phyloP scores from a whole-genome alignment of 1,140 invertebrate species.

The Drosophila ironensis region DNA sequence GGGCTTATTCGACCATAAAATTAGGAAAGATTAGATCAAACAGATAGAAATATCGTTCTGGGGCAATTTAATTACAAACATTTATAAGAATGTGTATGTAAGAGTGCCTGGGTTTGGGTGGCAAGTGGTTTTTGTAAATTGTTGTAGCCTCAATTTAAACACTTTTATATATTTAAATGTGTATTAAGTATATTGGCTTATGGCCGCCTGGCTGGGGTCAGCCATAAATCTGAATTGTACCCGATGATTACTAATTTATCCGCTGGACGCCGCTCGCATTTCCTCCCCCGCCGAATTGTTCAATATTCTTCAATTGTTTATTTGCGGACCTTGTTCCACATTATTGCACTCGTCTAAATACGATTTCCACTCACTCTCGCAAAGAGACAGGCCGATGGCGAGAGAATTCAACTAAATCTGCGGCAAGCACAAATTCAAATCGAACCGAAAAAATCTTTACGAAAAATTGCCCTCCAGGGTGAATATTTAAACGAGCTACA shows the following conservation, averaged over 20 bases:
- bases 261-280: no score
- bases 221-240: no score
- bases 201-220: no score
- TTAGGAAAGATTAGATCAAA: slow-evolving; percentile 1
- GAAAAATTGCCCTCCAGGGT: slow-evolving; percentile 67
- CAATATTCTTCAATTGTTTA: slow-evolving; percentile 44
- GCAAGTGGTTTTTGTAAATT: no score
- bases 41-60: neutral
- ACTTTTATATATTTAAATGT: no score
- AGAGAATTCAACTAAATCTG: slow-evolving; percentile 35
- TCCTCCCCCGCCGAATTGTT: neutral
- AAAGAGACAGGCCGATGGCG: neutral
- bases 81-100: neutral
- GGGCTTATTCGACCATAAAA: slow-evolving; percentile 4
- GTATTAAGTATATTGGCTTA: no score
- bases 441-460: slow-evolving; percentile 49
- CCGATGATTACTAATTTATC: no score
- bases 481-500: slow-evolving; percentile 56
- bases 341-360: slow-evolving; percentile 32
- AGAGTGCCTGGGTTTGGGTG: neutral
- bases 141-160: no score
- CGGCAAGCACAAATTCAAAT: slow-evolving; percentile 45
- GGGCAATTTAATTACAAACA: neutral
- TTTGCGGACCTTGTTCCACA: slow-evolving; percentile 46
- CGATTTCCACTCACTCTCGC: neutral